Conservation (phyloP, 35 echinoderm and acorn worm species). For the Lytechinus pictus region DNA sequence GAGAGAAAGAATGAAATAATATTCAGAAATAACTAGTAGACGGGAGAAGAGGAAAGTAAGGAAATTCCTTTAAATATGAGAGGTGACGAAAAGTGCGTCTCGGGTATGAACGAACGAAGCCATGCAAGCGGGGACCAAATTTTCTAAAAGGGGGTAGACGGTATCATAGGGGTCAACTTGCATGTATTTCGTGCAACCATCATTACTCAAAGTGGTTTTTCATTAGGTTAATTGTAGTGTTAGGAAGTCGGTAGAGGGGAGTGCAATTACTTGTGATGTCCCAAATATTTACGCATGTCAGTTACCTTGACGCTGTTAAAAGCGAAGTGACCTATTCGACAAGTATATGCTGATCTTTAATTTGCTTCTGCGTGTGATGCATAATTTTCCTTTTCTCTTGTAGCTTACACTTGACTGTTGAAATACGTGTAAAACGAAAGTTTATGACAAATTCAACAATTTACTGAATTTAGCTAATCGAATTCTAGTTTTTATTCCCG, state of each 20-base stretch:
- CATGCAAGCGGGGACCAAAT: not conserved
- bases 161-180: not conserved
- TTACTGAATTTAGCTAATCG: no score
- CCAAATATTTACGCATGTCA: conserved; percentile 18
- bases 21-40: not conserved
- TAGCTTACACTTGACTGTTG: no score
- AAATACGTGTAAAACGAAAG: no score
- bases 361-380: not conserved
- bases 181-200: not conserved
- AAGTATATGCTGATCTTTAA: not conserved
- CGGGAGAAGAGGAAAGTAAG: not conserved
- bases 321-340: not conserved
- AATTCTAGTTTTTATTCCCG: no score
- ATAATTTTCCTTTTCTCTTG: not conserved
- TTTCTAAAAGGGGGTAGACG: not conserved
- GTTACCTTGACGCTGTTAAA: not conserved
- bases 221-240: conserved; percentile 19
- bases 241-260: not conserved
- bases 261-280: conserved; percentile 17
- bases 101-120: not conserved
- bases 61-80: not conserved
- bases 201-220: conserved; percentile 4
- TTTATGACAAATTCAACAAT: no score
- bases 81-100: not conserved
- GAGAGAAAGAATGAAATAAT: not conserved